Percentiles rank a stretch among this genome's conserved stretches.
phyloP scores from a whole-genome alignment of 2,113 vertebrate genomes.

The Nicator chloris region DNA sequence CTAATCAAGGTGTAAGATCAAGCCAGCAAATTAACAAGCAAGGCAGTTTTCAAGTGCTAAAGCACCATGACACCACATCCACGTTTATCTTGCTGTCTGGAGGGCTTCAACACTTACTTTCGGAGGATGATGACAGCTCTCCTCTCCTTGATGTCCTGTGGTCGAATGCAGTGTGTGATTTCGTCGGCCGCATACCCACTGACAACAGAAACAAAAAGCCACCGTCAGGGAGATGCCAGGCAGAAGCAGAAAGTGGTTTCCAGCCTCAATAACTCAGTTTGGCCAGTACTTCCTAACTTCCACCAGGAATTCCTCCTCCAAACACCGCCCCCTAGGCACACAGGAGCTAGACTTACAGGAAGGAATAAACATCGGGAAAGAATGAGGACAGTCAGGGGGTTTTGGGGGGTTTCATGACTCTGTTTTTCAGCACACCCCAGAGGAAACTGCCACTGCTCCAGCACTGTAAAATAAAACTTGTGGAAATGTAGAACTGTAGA shows the following conservation, averaged over 20 bases:
- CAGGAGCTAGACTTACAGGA: neutral
- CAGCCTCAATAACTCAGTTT: neutral
- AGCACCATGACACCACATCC: neutral
- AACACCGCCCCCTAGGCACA: neutral
- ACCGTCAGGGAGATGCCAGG: neutral
- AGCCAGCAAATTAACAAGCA: neutral
- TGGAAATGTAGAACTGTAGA: neutral
- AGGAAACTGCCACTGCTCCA: neutral
- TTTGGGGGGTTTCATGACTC: neutral
- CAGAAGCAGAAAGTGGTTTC: neutral
- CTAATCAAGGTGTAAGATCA: neutral
- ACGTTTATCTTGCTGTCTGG: neutral
- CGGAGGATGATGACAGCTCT: slow-evolving; percentile 97
- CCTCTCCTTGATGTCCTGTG: slow-evolving; percentile 96
- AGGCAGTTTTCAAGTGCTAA: neutral
- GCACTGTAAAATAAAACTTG: neutral
- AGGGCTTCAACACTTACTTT: slow-evolving; percentile 82
- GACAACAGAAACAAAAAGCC: slow-evolving; percentile 48
- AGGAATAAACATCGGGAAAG: neutral
- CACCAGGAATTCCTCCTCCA: neutral
- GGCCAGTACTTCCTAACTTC: neutral
- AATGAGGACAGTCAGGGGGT: neutral
- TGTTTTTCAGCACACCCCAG: neutral
- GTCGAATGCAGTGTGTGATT: slow-evolving; percentile 97
- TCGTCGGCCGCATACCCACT: slow-evolving; percentile 98